Conservation (phyloP, 2,113 vertebrate genomes). For the Patagioenas fasciata region DNA sequence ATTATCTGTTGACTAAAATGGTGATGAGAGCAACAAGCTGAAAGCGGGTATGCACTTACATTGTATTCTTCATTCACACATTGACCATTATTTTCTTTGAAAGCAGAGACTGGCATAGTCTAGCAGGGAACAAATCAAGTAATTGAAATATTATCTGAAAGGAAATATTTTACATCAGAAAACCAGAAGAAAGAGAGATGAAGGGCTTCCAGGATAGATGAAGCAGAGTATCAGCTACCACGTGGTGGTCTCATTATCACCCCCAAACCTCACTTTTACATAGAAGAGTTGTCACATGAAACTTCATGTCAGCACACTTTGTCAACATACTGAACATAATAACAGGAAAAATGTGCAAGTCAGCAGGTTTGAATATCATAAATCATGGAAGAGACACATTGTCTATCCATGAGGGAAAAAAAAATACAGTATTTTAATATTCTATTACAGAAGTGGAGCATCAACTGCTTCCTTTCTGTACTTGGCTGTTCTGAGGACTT, state of each 20-base stretch:
- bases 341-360: not conserved
- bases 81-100: not conserved
- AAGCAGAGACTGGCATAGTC: not conserved
- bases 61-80: not conserved
- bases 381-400: not conserved
- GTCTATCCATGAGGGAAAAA: not conserved
- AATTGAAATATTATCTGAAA: not conserved
- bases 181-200: not conserved
- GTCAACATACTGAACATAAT: not conserved
- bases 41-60: not conserved
- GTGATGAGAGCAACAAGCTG: not conserved
- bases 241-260: not conserved
- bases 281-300: not conserved
- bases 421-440: not conserved
- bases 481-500: not conserved
- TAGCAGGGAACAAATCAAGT: not conserved
- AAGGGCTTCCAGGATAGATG: not conserved
- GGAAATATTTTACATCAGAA: not conserved
- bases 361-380: not conserved
- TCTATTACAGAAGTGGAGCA: not conserved
- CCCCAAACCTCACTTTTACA: not conserved
- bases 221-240: not conserved
- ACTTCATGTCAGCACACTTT: not conserved
- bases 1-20: not conserved
- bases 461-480: not conserved